Evolutionary conservation across 2,113 vertebrate species (phyloP).

Genomic region (Lathamus discolor): DNA sequence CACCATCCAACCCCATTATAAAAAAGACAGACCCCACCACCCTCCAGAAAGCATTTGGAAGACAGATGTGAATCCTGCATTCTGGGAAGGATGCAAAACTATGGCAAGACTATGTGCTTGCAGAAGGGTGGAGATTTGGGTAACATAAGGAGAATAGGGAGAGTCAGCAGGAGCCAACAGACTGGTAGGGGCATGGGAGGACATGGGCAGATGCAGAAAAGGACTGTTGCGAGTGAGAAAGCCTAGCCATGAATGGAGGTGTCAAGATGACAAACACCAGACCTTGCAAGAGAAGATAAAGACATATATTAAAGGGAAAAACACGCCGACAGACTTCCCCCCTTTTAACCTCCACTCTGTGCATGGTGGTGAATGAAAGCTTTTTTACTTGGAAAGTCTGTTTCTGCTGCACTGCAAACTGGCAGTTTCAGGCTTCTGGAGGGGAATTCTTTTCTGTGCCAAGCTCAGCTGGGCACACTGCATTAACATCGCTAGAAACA

Average conservation of each 20-base stretch:
- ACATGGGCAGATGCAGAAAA: neutral
- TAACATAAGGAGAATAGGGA: neutral
- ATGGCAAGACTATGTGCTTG: neutral
- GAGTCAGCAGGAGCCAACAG: neutral
- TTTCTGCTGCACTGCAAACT: slow-evolving; percentile 1
- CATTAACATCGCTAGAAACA: neutral
- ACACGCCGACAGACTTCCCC: neutral
- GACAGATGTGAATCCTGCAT: slow-evolving; percentile 26
- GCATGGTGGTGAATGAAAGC: neutral
- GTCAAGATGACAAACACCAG: neutral
- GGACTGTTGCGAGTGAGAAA: neutral
- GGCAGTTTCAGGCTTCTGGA: neutral
- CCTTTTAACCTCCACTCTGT: neutral
- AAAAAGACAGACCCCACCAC: neutral
- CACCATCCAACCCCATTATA: neutral
- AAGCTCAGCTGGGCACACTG: neutral
- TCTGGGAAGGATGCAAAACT: neutral
- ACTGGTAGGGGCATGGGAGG: neutral
- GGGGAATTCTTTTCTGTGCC: neutral
- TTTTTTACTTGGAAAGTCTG: neutral
- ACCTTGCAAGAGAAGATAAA: neutral
- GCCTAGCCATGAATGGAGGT: neutral
- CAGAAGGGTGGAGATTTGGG: neutral
- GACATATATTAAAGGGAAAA: neutral
- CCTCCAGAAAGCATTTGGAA: neutral